phyloP scores from a whole-genome alignment of 2,797 vertebrate genomes.

The Chloroceryle inda region DNA sequence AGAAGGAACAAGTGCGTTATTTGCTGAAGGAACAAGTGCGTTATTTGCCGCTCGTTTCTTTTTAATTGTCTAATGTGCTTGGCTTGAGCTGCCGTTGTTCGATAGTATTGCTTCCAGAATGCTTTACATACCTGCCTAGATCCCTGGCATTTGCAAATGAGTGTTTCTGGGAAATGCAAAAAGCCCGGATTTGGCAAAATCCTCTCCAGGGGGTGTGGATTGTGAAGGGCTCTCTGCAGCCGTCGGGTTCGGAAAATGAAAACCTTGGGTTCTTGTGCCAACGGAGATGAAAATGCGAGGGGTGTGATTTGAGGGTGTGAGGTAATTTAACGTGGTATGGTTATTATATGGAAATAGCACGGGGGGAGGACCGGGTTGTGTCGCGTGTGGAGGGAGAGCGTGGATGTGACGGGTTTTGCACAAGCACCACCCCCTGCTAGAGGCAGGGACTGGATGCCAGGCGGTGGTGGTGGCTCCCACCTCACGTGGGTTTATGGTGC shows the following conservation, averaged over 20 bases:
- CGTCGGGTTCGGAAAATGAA: neutral
- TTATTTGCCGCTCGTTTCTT: neutral
- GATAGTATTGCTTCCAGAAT: neutral
- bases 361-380: neutral
- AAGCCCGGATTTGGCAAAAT: neutral
- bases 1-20: neutral
- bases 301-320: neutral
- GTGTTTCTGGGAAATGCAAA: fast-evolving
- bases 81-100: fast-evolving
- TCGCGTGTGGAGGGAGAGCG: neutral
- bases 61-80: neutral
- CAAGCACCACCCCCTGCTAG: fast-evolving
- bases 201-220: neutral
- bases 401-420: neutral
- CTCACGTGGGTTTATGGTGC: neutral
- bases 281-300: fast-evolving
- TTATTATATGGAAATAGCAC: fast-evolving
- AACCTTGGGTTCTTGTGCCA: fast-evolving
- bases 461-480: fast-evolving
- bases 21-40: neutral
- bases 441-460: neutral
- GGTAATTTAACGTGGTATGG: neutral
- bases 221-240: neutral
- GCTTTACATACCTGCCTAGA: neutral
- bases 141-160: fast-evolving